Percentiles rank a stretch among this genome's conserved stretches.
Conservation (phyloP, 2,113 vertebrate species). For the Muntiacus muntjak region DNA sequence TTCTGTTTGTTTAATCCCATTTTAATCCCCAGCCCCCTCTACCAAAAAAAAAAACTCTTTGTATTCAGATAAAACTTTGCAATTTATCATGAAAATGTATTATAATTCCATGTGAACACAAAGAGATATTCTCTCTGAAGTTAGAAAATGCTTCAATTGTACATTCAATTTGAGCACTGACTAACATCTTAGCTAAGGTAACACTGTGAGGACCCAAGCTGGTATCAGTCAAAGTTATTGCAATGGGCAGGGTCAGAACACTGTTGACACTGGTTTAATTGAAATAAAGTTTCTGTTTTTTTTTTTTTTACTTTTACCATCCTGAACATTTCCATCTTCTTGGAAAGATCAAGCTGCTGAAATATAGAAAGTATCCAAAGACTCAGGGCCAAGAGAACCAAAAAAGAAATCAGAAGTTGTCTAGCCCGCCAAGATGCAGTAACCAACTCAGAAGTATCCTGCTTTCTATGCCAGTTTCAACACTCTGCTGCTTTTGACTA, state of each 20-base stretch:
- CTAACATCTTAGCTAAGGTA: neutral
- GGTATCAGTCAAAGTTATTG: conserved; percentile 47
- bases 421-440: neutral
- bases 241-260: conserved; percentile 34
- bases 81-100: neutral
- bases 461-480: neutral
- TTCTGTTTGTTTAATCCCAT: neutral
- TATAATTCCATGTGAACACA: conserved; percentile 43
- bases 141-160: conserved; percentile 38
- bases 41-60: neutral
- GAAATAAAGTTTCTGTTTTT: conserved; percentile 3
- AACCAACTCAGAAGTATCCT: neutral
- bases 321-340: conserved; percentile 12
- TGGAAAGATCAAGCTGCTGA: neutral
- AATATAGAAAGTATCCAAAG: neutral
- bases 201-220: conserved; percentile 31
- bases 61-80: conserved; percentile 2
- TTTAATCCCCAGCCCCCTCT: neutral
- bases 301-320: neutral
- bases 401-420: neutral
- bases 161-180: conserved; percentile 20
- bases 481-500: neutral
- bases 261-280: conserved; percentile 45
- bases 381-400: neutral
- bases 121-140: conserved; percentile 35